A percentile compares a stretch with the other conserved stretches of the same genome.
Conservation (phyloP, 2,113 vertebrate genomes). For the Scomber colias region DNA sequence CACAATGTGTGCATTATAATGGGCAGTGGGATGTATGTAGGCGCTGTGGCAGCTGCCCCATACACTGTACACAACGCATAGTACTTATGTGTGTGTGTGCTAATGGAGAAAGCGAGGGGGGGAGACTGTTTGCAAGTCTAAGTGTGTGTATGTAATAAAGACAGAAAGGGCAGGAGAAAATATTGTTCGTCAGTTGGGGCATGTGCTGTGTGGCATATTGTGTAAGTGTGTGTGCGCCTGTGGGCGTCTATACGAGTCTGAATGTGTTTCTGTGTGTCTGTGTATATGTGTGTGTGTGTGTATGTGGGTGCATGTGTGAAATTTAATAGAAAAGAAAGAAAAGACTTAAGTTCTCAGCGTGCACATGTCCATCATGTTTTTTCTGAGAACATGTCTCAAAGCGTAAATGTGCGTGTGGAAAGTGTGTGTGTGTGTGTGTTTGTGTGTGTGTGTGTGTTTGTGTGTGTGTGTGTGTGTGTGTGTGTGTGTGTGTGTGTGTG, state of each 20-base stretch:
- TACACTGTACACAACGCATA: constrained; percentile 63
- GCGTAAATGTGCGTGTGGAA: constrained; percentile 10
- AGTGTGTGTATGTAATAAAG: constrained; percentile 50
- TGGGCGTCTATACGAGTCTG: constrained; percentile 9
- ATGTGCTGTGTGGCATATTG: constrained; percentile 22
- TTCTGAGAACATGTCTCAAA: constrained; percentile 19
- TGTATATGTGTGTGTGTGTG: background rate
- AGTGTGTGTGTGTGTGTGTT: background rate
- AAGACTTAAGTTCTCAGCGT: background rate
- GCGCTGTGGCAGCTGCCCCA: constrained; percentile 68
- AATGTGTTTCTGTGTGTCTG: background rate
- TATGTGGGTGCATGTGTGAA: background rate
- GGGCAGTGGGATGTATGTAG: constrained; percentile 66
- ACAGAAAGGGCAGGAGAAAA: constrained; percentile 32
- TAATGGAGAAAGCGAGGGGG: constrained; percentile 32
- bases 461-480: background rate
- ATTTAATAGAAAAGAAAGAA: constrained; percentile 12
- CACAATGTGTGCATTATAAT: constrained; percentile 80
- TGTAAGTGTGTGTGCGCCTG: constrained; percentile 22
- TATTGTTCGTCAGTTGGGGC: constrained; percentile 36
- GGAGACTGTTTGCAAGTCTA: constrained; percentile 45
- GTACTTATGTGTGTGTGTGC: constrained; percentile 8
- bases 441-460: no score
- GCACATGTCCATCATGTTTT: background rate
- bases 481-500: background rate